phyloP scores from a whole-genome alignment of 2,113 vertebrate genomes.

The Pampusana beccarii region DNA sequence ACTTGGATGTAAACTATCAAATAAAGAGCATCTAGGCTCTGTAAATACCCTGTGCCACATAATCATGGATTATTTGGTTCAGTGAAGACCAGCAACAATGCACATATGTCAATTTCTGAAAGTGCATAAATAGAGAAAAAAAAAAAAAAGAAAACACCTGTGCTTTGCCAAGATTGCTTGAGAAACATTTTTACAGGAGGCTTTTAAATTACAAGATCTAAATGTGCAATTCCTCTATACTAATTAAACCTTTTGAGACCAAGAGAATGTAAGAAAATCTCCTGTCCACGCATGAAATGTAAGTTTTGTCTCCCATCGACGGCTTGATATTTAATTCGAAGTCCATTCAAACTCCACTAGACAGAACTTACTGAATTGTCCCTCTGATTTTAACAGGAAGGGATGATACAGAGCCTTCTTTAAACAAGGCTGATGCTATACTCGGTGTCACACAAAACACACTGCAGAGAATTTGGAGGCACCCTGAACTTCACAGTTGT shows the following conservation, averaged over 20 bases:
- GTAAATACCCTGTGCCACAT: neutral
- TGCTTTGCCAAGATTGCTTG: neutral
- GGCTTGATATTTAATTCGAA: neutral
- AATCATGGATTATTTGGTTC: neutral
- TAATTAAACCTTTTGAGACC: neutral
- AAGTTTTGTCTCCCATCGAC: neutral
- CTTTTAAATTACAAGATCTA: neutral
- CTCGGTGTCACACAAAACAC: slow-evolving; percentile 32
- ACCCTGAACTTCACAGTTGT: slow-evolving; percentile 65
- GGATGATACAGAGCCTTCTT: neutral
- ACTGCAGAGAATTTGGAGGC: slow-evolving; percentile 46
- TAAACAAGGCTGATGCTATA: slow-evolving; percentile 42
- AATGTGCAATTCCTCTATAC: neutral
- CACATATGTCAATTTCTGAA: neutral
- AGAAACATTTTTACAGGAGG: neutral
- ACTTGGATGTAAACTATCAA: neutral
- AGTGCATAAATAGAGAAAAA: neutral
- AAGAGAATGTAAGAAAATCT: neutral
- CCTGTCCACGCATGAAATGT: neutral
- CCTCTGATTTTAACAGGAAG: slow-evolving; percentile 32
- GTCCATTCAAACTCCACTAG: neutral
- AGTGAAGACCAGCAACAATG: neutral
- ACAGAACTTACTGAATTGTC: neutral
- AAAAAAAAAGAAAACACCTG: neutral
- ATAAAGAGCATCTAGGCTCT: neutral